Base-by-base conservation (phyloP, 1,140 invertebrate genomes). In the Popillia japonica region DNA sequence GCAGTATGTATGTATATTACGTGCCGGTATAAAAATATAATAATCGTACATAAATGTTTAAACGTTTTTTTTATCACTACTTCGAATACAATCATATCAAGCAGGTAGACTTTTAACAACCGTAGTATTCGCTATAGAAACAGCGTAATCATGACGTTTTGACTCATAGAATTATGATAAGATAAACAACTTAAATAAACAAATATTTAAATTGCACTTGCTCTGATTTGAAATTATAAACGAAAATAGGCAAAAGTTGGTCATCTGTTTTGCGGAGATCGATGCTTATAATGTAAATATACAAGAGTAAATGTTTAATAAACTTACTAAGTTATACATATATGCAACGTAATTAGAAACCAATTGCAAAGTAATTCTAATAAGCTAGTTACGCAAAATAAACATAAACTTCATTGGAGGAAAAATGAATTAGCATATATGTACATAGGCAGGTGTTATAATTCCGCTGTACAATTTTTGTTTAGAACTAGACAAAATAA, bases 181-280 rank as follows among this genome's bases (percentile, higher is more conserved):
- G 61, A 68, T 68, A 68, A 68, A 68, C 14, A 68, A 34, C 27
- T 68, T 68, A 68, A 68, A 68, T 68, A 68, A 68, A 68, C 27
- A 68, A 68, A 68, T 68, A 68, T 68, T 68, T 17, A 22, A 23
- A 68, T 68, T 68, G 61, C 22, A 68, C 22, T 34, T 68, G 61
- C 14, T 68, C 48, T 55, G 48, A 55, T 55, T 55, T 55, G 17
- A 17, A 55, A 17, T 55, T 55, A 6, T 7, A 55, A 55, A 55
- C 14, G 48, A 34, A 55, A 17, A 55, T 17, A 55, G 17, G 17
- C 3, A 17, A 2, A 55, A 7, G 14, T 17, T 17, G 11, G n/a
- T 55, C 27, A 34, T 34, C 27, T 34, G 27, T 34, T 34, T 34
- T 34, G 27, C 27, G 4, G 4, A 34, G 27, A 34, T 34, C 27